Evolutionary conservation across 2,797 vertebrate species (phyloP).

Genomic region (Falco peregrinus): DNA sequence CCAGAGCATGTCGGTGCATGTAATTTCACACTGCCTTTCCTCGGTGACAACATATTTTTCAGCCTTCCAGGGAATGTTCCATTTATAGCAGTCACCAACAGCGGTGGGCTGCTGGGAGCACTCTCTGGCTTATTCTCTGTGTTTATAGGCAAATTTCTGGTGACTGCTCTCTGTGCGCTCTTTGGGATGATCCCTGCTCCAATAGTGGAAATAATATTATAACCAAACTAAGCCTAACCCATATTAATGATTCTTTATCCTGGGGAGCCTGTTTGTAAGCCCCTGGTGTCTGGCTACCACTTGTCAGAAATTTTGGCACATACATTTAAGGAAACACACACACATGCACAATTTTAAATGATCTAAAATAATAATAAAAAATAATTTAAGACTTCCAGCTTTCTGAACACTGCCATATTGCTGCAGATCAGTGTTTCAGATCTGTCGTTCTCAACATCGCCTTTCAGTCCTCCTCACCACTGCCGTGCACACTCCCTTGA

Average conservation of each 20-base stretch:
- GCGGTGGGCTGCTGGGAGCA: neutral
- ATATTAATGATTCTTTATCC: neutral
- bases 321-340: neutral
- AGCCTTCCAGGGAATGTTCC: neutral
- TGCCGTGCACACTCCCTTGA: neutral
- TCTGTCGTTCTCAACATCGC: neutral
- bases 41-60: fast-evolving
- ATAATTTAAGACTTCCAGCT: neutral
- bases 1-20: fast-evolving
- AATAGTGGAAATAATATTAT: neutral
- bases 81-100: neutral
- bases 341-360: neutral
- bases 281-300: neutral
- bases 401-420: neutral
- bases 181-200: neutral
- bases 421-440: neutral
- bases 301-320: neutral
- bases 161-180: fast-evolving
- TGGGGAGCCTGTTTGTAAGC: neutral
- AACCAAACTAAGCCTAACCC: neutral
- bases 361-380: too few species aligned
- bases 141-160: neutral
- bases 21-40: neutral
- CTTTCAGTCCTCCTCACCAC: neutral
- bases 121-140: neutral